Base-by-base conservation (phyloP, 2,888 invertebrate genomes). In the Synergus umbraculus region DNA sequence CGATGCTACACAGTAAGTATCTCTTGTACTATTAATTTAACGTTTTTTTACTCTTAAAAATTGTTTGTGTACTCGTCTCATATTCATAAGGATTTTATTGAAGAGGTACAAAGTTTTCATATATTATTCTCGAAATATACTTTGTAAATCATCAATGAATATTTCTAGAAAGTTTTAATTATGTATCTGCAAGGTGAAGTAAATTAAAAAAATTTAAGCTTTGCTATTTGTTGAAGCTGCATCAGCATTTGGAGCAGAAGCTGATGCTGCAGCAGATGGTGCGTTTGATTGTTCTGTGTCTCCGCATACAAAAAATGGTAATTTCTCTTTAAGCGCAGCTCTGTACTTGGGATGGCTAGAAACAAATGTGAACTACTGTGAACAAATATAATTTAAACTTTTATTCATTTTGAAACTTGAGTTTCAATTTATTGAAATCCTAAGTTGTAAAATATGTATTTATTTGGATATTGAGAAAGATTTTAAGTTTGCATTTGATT, bases 331-430 rank as follows among this genome's bases (percentile, higher is more conserved):
- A 83, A 97, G 93, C 43, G 96, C 96, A 83, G 95, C 95, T 86
- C 96, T 94, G 92, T 96, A 96, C 92, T 96, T 96, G 41, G 96
- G 96, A 93, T 96, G 96, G 90, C 96, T 96, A 91, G 18, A 92
- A 92, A 79, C 41, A 49, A 77, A 66, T 15, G 0, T 29, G 22
- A 54, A 58, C 9, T 58, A 46, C 10, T 46, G 12, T 12, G 8
- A 8, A 46, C 8, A 10, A 46, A 46, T 46, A 7, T 46, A 2
- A 46, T 46, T 58, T 3, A 22, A 4, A 12, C 10, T 60, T 22
- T 7, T 7, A 4, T 37, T 37, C 37, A 37, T 37, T 37, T 37
- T 7, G 37, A 37, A 37, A 37, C 37, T 37, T 37, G 37, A 7
- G 37, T 37, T 37, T 37, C 5, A 37, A 37, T 37, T 37, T 5